Evolutionary conservation across 2,888 invertebrate species (phyloP).

Genomic region (Ptychoptera contaminata): DNA sequence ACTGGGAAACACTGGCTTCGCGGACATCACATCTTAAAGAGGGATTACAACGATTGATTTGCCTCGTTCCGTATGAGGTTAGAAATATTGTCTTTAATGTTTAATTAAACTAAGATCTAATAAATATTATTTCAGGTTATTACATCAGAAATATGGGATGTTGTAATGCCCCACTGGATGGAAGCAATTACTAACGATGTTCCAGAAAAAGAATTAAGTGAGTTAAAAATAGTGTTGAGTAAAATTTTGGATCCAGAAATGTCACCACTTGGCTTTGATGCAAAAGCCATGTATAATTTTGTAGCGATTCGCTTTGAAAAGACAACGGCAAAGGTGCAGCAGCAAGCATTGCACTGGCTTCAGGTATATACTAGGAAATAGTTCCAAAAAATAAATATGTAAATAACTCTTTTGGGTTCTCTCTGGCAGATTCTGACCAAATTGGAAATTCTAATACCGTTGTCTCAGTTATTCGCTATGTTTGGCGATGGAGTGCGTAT

Average conservation of each 20-base stretch:
- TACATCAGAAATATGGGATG: conserved; percentile 92
- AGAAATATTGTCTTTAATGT: neutral
- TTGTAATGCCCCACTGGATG: conserved; percentile 99
- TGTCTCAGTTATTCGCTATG: conserved; percentile 74
- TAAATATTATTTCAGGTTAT: conserved; percentile 39
- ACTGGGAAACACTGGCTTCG: conserved; percentile 83
- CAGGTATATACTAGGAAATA: too few relatives aligned
- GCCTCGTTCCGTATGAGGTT: conserved; percentile 89
- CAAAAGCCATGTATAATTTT: conserved; percentile 90
- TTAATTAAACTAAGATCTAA: neutral
- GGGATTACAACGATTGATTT: conserved; percentile 84
- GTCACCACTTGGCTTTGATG: conserved; percentile 85
- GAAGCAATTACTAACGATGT: conserved; percentile 90
- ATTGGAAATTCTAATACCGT: conserved; percentile 77
- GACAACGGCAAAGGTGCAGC: conserved; percentile 66
- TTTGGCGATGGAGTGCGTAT: conserved; percentile 75
- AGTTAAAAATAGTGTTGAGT: conserved; percentile 67
- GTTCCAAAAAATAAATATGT: too few relatives aligned
- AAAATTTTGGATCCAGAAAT: conserved; percentile 96
- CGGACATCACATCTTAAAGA: conserved; percentile 86
- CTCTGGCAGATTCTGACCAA: conserved; percentile 75
- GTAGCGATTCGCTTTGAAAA: conserved; percentile 70
- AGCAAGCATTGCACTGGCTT: conserved; percentile 80
- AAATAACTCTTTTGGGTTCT: too few relatives aligned
- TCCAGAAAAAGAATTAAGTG: conserved; percentile 71